Evolutionary conservation across 1,140 invertebrate genomes (phyloP).

Genomic region (Aporrectodea caliginosa): DNA sequence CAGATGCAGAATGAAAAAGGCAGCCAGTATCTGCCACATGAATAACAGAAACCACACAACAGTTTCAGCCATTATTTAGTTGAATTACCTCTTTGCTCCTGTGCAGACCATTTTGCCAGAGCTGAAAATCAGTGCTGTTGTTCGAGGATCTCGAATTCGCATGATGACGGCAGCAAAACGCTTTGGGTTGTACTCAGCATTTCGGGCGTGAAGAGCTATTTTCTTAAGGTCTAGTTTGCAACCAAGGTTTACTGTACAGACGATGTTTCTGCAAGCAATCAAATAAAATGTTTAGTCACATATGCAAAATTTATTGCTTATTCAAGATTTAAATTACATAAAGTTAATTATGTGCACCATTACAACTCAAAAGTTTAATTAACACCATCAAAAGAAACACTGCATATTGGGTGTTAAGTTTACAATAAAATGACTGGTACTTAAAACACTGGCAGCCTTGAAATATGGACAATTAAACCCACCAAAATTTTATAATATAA

Average conservation of each 20-base stretch:
- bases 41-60: not conserved
- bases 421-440: not conserved
- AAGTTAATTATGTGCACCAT: not conserved
- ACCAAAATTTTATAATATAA: too few relatives aligned
- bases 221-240: slow-evolving; percentile 67
- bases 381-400: not conserved
- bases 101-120: slow-evolving; percentile 99
- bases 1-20: not conserved
- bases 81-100: slow-evolving; percentile 79
- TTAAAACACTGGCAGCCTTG: too few relatives aligned
- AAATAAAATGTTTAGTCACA: slow-evolving; percentile 39
- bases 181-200: slow-evolving; percentile 99
- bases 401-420: not conserved
- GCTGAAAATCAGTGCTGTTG: slow-evolving; percentile 97
- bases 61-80: not conserved
- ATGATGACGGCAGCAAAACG: slow-evolving; percentile 99
- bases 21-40: not conserved
- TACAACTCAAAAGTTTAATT: not conserved
- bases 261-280: slow-evolving; percentile 65
- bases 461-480: too few relatives aligned
- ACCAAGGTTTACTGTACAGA: slow-evolving; percentile 94
- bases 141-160: slow-evolving; percentile 96
- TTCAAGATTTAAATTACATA: not conserved
- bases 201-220: slow-evolving; percentile 96
- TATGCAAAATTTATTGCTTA: not conserved